phyloP scores from a whole-genome alignment of 2,797 vertebrate species.

The Myotis myotis region DNA sequence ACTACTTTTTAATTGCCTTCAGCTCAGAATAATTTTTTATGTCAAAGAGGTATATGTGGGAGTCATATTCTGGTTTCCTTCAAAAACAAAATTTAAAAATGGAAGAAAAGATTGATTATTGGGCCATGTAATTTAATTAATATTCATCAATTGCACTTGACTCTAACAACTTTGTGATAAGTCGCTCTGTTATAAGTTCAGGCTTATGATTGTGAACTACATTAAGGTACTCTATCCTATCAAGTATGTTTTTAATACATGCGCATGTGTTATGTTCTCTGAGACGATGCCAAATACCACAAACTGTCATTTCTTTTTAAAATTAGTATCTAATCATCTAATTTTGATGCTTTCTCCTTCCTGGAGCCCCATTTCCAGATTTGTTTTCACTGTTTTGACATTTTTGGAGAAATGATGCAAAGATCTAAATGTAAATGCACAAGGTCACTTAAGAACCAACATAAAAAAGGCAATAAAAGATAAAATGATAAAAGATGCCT shows the following conservation, averaged over 20 bases:
- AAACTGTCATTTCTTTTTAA: not conserved
- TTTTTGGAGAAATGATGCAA: not conserved
- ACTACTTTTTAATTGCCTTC: not conserved
- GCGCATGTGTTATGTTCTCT: not conserved
- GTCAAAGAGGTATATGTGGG: not conserved
- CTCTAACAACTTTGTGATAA: not conserved
- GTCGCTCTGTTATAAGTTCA: not conserved
- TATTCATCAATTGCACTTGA: not conserved
- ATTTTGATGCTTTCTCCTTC: slow-evolving; percentile 6
- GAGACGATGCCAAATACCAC: not conserved
- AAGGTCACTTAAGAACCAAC: not conserved
- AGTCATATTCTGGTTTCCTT: not conserved
- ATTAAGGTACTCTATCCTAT: not conserved
- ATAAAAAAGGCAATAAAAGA: not conserved
- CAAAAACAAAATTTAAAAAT: slow-evolving; percentile 1
- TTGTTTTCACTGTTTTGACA: not conserved
- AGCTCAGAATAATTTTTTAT: not conserved
- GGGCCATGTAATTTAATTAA: not conserved
- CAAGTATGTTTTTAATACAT: not conserved
- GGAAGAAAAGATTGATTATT: not conserved
- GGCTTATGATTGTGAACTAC: not conserved
- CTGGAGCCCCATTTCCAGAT: not conserved
- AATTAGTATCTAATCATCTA: not conserved
- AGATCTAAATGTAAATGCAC: not conserved
- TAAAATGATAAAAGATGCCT: not conserved